These are phyloP conservation scores for Daphoenositta chrysoptera DNA, from an alignment of 2,113 vertebrate genomes.

Conservation along the genomic window DNA sequence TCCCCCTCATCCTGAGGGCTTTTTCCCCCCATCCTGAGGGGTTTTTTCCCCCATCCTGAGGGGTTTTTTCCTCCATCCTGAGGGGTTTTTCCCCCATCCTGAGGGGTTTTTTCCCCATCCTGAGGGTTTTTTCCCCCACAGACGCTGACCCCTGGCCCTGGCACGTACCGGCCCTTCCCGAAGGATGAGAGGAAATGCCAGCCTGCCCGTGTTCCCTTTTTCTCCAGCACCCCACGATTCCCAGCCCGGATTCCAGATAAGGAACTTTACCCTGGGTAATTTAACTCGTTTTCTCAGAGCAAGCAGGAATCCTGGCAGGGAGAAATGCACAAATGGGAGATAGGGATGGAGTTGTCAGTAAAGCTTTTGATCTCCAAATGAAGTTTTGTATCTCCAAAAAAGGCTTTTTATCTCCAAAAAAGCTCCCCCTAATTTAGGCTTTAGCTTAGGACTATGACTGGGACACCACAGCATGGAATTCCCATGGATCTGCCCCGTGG, in stretches of 20 bases:
- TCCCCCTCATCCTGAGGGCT: neutral
- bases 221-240: slow-evolving; percentile 62
- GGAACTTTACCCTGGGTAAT: slow-evolving; percentile 76
- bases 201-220: slow-evolving; percentile 72
- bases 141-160: slow-evolving; percentile 69
- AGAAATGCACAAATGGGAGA: neutral
- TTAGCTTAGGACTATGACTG: neutral
- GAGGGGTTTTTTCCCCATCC: neutral
- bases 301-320: neutral
- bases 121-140: slow-evolving; percentile 14
- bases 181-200: neutral
- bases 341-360: neutral
- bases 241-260: neutral
- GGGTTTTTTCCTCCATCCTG: neutral
- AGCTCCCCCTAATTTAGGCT: neutral
- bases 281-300: neutral
- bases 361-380: neutral
- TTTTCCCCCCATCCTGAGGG: neutral
- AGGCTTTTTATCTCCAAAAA: neutral
- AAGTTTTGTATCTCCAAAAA: neutral
- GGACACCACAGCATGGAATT: neutral
- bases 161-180: slow-evolving; percentile 69
- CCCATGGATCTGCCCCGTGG: neutral
- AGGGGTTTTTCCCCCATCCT: neutral
- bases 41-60: neutral